Evolutionary conservation across 2,113 vertebrate species (phyloP).

Genomic region (Eurystomus gularis): DNA sequence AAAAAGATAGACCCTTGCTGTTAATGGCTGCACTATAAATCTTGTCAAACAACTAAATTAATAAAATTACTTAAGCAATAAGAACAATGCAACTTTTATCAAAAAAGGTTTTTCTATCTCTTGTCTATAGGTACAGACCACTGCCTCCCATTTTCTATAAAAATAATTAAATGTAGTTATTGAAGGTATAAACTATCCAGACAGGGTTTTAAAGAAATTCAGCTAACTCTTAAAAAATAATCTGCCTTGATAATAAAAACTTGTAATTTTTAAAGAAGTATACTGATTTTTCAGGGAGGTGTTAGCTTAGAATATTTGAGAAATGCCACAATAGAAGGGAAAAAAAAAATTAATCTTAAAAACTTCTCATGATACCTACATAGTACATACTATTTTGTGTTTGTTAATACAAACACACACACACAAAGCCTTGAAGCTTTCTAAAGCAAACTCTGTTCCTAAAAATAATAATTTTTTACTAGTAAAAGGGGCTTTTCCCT

Average conservation of each 20-base stretch:
- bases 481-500: not conserved
- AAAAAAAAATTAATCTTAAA: not conserved
- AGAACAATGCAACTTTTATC: not conserved
- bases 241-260: not conserved
- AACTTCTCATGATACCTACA: not conserved
- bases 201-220: not conserved
- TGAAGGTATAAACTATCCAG: not conserved
- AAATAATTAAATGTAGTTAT: not conserved
- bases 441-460: not conserved
- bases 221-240: conserved; percentile 8
- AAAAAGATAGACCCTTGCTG: not conserved
- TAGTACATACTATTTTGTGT: not conserved
- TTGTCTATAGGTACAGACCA: not conserved
- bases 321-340: not conserved
- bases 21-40: not conserved
- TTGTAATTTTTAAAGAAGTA: not conserved
- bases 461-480: not conserved
- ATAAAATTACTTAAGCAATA: not conserved
- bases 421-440: not conserved
- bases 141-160: not conserved
- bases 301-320: not conserved
- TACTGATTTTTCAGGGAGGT: not conserved
- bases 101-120: not conserved
- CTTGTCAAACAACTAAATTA: not conserved
- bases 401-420: not conserved